Percentiles rank a stretch among this genome's conserved stretches.
Evolutionary conservation across 2,113 vertebrate genomes (phyloP).

Genomic region (Columbina picui): DNA sequence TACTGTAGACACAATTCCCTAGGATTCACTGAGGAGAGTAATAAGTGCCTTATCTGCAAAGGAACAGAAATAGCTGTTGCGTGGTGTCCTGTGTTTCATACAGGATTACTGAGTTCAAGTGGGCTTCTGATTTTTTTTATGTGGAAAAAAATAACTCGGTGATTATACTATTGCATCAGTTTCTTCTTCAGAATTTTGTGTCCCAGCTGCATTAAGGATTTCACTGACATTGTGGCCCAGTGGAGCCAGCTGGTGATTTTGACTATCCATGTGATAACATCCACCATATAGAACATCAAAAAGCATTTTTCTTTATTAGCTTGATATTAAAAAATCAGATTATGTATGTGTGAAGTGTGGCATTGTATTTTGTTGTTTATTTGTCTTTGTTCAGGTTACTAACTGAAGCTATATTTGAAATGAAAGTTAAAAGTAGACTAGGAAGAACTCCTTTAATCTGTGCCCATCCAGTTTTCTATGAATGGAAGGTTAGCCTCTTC

Average conservation of each 20-base stretch:
- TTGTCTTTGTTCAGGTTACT: not conserved
- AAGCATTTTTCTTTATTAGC: not conserved
- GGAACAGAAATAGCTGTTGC: not conserved
- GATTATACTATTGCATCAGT: not conserved
- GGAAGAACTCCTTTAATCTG: not conserved
- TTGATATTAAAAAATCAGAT: not conserved
- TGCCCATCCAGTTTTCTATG: not conserved
- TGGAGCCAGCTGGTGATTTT: not conserved
- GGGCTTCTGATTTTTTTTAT: not conserved
- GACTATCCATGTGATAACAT: not conserved
- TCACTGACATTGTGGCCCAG: not conserved
- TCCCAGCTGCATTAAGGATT: not conserved
- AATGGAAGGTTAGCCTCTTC: not conserved
- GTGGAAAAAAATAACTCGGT: not conserved
- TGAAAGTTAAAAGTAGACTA: rapidly evolving
- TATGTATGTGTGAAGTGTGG: not conserved
- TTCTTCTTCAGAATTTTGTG: not conserved
- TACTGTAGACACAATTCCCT: not conserved
- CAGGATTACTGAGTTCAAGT: not conserved
- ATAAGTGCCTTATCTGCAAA: not conserved
- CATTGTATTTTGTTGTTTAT: not conserved
- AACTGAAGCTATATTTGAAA: not conserved
- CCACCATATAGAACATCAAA: not conserved
- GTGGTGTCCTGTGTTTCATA: not conserved
- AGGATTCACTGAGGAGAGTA: not conserved